These are phyloP conservation scores for Sarcophaga rosellei DNA, from an alignment of 2,888 invertebrate genomes.

Conservation along the genomic window DNA sequence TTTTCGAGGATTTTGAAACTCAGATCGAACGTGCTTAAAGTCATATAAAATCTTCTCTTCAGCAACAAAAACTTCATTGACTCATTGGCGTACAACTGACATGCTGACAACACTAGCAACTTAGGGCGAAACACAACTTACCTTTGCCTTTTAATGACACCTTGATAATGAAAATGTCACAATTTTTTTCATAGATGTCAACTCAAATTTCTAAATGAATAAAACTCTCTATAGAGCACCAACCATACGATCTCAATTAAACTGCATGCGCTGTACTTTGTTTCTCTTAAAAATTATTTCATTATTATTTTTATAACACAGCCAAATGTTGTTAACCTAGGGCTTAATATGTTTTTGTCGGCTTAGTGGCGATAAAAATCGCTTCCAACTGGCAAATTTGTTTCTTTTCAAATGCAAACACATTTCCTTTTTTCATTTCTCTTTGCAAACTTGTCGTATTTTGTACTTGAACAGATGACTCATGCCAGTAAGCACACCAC, in stretches of 20 bases:
- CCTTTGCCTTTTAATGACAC: no score
- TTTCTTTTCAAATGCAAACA: not conserved
- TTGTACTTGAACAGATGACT: not conserved
- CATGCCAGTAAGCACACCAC: no score
- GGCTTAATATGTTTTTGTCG: slow-evolving; percentile 31
- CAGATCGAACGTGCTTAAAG: no score
- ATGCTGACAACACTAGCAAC: no score
- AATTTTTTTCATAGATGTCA: no score
- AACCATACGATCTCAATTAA: not conserved
- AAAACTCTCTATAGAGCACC: not conserved
- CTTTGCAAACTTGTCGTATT: not conserved
- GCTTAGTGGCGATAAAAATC: slow-evolving; percentile 26
- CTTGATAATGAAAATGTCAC: no score
- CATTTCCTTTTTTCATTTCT: not conserved
- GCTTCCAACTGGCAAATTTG: not conserved
- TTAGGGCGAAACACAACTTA: no score
- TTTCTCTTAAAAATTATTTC: not conserved
- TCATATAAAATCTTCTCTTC: no score
- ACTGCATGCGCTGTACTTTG: not conserved
- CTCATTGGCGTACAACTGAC: no score
- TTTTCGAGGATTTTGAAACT: no score
- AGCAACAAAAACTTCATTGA: no score
- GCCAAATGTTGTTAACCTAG: slow-evolving; percentile 50
- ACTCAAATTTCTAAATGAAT: no score
- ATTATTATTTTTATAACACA: not conserved